A percentile compares a stretch with the other conserved stretches of the same genome.
Evolutionary conservation across 2,113 vertebrate species (phyloP).

Genomic region (Aleadryas rufinucha): DNA sequence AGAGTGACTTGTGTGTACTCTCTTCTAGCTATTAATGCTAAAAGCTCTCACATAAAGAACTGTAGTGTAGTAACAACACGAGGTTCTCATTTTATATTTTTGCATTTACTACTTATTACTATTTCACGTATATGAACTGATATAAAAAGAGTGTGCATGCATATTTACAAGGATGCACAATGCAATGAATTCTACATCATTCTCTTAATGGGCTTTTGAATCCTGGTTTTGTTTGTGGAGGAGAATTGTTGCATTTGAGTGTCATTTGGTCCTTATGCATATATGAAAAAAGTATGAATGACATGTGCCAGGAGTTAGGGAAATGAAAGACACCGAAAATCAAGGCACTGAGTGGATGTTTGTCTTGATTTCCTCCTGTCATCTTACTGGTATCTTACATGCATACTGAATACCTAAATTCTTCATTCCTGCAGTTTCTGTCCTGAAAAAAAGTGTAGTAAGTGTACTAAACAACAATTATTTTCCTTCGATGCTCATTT

Average conservation of each 20-base stretch:
- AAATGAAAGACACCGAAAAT: background rate
- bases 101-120: slow-evolving; percentile 17
- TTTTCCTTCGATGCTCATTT: background rate
- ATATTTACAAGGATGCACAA: background rate
- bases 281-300: background rate
- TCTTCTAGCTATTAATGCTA: slow-evolving; percentile 6
- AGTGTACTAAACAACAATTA: background rate
- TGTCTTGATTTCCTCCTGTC: background rate
- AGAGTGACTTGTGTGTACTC: background rate
- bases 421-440: background rate
- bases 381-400: background rate
- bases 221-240: background rate
- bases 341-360: background rate
- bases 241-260: background rate
- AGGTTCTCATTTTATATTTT: background rate
- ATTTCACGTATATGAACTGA: background rate
- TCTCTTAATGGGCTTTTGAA: background rate
- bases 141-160: background rate
- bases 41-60: slow-evolving; percentile 40
- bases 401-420: background rate
- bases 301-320: background rate
- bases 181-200: background rate
- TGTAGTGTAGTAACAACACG: background rate
- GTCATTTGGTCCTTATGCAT: background rate
- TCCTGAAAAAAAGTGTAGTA: background rate